phyloP scores from a whole-genome alignment of 2,113 vertebrate species.

The Megaleporinus macrocephalus region DNA sequence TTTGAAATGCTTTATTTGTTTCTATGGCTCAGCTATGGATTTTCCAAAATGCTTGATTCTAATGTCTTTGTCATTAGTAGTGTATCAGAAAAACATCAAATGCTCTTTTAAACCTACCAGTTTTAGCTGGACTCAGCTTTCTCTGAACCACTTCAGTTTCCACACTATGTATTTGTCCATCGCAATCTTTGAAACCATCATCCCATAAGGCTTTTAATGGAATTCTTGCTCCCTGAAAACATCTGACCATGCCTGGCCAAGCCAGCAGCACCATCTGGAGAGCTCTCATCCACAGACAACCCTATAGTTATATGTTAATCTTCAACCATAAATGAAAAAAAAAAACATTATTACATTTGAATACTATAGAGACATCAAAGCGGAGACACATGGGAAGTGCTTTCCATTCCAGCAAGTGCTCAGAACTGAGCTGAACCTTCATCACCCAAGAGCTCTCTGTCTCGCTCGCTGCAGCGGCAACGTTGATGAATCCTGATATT shows the following conservation, averaged over 20 bases:
- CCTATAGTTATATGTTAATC: not conserved
- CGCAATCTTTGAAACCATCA: not conserved
- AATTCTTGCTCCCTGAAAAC: not conserved
- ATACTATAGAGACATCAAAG: slow-evolving; percentile 45
- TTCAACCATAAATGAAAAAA: not conserved
- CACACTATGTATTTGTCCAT: not conserved
- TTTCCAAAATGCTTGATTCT: no score
- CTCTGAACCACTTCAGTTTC: not conserved
- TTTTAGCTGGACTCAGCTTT: not conserved
- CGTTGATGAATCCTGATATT: slow-evolving; percentile 28
- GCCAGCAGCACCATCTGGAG: not conserved
- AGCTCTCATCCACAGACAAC: not conserved
- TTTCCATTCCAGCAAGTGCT: slow-evolving; percentile 23
- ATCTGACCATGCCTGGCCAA: not conserved
- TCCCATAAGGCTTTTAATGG: no score
- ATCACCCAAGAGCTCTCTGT: not conserved
- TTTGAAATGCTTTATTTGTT: no score
- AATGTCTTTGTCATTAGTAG: no score
- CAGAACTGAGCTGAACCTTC: not conserved
- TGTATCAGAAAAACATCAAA: no score
- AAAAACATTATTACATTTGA: slow-evolving; percentile 21
- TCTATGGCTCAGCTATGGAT: no score
- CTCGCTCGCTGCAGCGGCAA: slow-evolving; percentile 4
- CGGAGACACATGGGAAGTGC: not conserved
- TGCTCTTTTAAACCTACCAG: not conserved